Evolutionary conservation across 2,113 vertebrate species (phyloP).

Genomic region (Micromys minutus): DNA sequence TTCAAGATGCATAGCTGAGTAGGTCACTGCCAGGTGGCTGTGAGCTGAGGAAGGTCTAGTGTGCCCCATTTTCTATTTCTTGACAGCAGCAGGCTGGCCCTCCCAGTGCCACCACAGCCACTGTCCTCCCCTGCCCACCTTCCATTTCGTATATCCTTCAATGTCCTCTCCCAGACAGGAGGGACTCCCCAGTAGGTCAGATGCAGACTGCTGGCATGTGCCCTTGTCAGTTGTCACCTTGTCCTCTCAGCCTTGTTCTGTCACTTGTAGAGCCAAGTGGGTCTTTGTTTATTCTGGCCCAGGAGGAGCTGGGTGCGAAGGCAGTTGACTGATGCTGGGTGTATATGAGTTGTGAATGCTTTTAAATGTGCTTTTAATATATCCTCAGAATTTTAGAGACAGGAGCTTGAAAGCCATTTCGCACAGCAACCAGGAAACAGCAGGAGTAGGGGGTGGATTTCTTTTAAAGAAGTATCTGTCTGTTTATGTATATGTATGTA

Average conservation of each 20-base stretch:
- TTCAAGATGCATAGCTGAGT: not conserved
- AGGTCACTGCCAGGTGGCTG: not conserved
- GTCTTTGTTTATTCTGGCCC: conserved; percentile 1
- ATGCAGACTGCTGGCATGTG: not conserved
- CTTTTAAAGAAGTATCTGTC: not conserved
- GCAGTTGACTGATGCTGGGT: not conserved
- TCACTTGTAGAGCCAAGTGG: not conserved
- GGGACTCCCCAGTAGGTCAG: not conserved
- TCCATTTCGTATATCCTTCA: not conserved
- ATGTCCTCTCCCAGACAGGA: too few relatives aligned
- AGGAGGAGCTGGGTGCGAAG: not conserved
- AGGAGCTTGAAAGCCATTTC: not conserved
- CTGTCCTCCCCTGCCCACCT: not conserved
- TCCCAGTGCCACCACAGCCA: accelerated
- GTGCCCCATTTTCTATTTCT: not conserved
- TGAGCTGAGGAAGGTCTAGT: not conserved
- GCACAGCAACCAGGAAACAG: not conserved
- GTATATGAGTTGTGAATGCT: not conserved
- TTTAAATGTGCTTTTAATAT: not conserved
- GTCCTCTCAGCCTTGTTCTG: not conserved
- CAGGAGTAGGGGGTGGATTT: not conserved
- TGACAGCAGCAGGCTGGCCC: not conserved
- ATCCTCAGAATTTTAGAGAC: not conserved
- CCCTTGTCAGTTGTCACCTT: not conserved
- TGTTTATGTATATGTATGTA: not conserved